Evolutionary conservation across 1,140 invertebrate genomes (phyloP).

Genomic region (Hycleus cichorii): DNA sequence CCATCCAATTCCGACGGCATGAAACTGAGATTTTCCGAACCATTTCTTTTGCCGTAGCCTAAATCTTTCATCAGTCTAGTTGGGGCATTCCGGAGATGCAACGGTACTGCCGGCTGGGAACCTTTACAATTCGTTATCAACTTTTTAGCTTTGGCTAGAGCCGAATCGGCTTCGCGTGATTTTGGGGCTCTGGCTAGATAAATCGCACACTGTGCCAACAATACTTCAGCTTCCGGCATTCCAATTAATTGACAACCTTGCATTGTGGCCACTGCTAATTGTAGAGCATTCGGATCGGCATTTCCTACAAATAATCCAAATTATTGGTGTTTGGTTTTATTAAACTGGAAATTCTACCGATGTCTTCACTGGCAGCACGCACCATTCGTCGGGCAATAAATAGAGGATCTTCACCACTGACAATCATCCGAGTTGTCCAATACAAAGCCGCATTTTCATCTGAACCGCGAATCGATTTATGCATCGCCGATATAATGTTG

Average conservation of each 20-base stretch:
- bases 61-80: constrained; percentile 72
- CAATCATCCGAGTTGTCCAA: constrained; percentile 73
- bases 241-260: constrained; percentile 75
- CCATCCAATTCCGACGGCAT: constrained; percentile 62
- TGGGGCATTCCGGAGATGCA: constrained; percentile 71
- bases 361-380: constrained; percentile 69
- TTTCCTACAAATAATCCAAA: constrained; percentile 40
- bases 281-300: constrained; percentile 47
- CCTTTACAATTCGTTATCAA: constrained; percentile 55
- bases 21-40: constrained; percentile 50
- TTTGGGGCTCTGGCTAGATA: constrained; percentile 72
- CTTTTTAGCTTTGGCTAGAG: constrained; percentile 55
- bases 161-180: constrained; percentile 61
- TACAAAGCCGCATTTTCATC: constrained; percentile 77
- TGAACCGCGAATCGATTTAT: constrained; percentile 78
- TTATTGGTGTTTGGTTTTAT: neutral
- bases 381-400: constrained; percentile 73
- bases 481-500: constrained; percentile 73
- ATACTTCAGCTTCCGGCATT: constrained; percentile 72
- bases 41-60: constrained; percentile 55
- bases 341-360: constrained; percentile 24
- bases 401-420: constrained; percentile 76
- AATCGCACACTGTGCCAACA: constrained; percentile 67
- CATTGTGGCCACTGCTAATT: constrained; percentile 62
- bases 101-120: constrained; percentile 61